Evolutionary conservation across 2,888 invertebrate species (phyloP).

Genomic region (Hirtodrosophila alboralis): DNA sequence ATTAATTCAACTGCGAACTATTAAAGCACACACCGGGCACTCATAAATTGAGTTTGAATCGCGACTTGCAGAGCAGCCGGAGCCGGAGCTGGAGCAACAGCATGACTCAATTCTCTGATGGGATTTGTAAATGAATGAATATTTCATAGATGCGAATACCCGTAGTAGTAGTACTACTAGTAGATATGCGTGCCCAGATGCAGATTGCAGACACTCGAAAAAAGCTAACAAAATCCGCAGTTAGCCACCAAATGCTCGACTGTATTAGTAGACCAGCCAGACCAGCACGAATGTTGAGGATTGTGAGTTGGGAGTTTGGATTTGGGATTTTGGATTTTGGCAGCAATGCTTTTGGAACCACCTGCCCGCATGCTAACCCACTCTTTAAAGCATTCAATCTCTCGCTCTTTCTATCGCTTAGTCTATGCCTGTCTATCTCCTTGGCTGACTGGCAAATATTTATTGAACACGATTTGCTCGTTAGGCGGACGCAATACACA

Average conservation of each 20-base stretch:
- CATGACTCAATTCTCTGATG: constrained; percentile 73
- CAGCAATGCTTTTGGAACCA: constrained; percentile 25
- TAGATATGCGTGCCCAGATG: constrained; percentile 48
- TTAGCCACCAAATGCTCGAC: constrained; percentile 21
- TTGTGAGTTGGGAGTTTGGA: background rate
- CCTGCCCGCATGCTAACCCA: constrained; percentile 58
- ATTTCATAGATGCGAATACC: constrained; percentile 69
- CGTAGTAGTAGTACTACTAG: constrained; percentile 16
- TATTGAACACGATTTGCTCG: constrained; percentile 82
- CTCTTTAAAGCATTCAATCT: constrained; percentile 1
- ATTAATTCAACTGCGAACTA: constrained; percentile 79
- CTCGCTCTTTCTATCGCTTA: constrained; percentile 19
- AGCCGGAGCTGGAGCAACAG: constrained; percentile 30
- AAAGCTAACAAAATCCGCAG: constrained; percentile 15
- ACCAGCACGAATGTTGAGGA: constrained; percentile 6
- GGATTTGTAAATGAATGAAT: constrained; percentile 78
- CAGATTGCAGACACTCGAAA: constrained; percentile 26
- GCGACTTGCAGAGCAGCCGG: constrained; percentile 51
- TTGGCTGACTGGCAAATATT: constrained; percentile 76
- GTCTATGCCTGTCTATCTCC: constrained; percentile 49
- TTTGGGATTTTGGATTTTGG: constrained; percentile 30
- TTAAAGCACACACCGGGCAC: constrained; percentile 79
- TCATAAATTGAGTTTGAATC: constrained; percentile 75
- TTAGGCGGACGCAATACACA: constrained; percentile 70
- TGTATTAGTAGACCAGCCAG: too few species aligned